Conservation (phyloP, 2,888 invertebrate species). For the Napeogenes inachia region DNA sequence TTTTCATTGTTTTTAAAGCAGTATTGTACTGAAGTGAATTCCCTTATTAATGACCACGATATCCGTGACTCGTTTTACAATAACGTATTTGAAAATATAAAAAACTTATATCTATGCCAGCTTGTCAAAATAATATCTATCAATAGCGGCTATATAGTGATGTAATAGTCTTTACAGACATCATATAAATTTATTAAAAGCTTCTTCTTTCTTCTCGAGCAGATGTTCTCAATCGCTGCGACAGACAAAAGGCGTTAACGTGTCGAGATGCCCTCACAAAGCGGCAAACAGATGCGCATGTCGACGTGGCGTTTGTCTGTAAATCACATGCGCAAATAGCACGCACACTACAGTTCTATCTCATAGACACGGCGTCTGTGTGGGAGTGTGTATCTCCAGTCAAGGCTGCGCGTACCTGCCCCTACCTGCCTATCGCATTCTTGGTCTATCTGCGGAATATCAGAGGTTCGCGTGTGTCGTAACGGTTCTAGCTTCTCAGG, state of each 20-base stretch:
- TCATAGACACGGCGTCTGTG: constrained; percentile 24
- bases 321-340: constrained; percentile 70
- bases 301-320: constrained; percentile 67
- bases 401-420: constrained; percentile 51
- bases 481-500: constrained; percentile 51
- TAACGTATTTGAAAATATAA: not conserved
- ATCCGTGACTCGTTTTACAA: constrained; percentile 11
- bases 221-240: constrained; percentile 54
- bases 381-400: constrained; percentile 33
- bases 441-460: constrained; percentile 65
- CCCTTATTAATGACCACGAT: constrained; percentile 11
- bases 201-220: constrained; percentile 50
- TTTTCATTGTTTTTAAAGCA: no score
- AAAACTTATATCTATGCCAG: constrained; percentile 2
- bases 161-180: constrained; percentile 16
- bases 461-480: constrained; percentile 53
- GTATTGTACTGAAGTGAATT: not conserved
- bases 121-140: constrained; percentile 11
- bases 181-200: constrained; percentile 30
- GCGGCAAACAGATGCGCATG: constrained; percentile 66
- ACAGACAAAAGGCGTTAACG: constrained; percentile 66
- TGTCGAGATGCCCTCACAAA: constrained; percentile 60
- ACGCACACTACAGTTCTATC: constrained; percentile 41
- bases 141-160: constrained; percentile 8
- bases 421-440: constrained; percentile 67